These are phyloP conservation scores for Gavialis gangeticus DNA, from an alignment of 2,113 vertebrate genomes.

Conservation along the genomic window DNA sequence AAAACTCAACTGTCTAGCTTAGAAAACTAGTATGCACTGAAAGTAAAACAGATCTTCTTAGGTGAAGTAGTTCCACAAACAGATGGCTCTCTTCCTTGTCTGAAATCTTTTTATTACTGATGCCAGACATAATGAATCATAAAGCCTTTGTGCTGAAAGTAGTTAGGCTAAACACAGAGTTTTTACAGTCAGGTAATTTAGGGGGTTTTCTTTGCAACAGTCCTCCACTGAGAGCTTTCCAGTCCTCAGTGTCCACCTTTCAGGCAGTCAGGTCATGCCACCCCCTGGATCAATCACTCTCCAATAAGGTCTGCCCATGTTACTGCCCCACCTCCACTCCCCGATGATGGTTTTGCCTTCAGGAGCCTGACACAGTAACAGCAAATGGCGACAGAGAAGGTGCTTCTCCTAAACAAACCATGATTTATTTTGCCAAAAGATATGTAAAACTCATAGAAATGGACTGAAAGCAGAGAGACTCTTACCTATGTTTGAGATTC, in stretches of 20 bases:
- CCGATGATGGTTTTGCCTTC: slow-evolving; percentile 29
- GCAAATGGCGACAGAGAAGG: neutral
- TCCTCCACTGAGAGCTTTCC: too few species aligned
- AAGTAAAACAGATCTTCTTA: neutral
- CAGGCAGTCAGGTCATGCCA: neutral
- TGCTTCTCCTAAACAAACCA: slow-evolving; percentile 19
- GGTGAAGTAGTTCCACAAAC: neutral
- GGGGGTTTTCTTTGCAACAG: too few species aligned
- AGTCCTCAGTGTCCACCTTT: neutral
- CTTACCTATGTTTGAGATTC: slow-evolving; percentile 48
- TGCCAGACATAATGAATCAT: neutral
- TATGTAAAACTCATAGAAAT: slow-evolving; percentile 34
- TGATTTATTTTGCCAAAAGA: slow-evolving; percentile 6
- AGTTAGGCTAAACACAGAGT: neutral
- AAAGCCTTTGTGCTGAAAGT: neutral
- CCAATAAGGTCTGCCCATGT: neutral
- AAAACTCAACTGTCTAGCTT: neutral
- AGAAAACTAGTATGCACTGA: rapidly evolving
- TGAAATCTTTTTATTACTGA: neutral
- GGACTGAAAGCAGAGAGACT: slow-evolving; percentile 22
- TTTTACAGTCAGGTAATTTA: too few species aligned
- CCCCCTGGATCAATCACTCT: neutral
- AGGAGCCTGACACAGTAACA: slow-evolving; percentile 15
- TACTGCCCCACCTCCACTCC: neutral
- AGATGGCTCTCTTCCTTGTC: neutral